These are phyloP conservation scores for Alloscopus bannaensis DNA, from an alignment of 2,888 invertebrate genomes.

Conservation along the genomic window DNA sequence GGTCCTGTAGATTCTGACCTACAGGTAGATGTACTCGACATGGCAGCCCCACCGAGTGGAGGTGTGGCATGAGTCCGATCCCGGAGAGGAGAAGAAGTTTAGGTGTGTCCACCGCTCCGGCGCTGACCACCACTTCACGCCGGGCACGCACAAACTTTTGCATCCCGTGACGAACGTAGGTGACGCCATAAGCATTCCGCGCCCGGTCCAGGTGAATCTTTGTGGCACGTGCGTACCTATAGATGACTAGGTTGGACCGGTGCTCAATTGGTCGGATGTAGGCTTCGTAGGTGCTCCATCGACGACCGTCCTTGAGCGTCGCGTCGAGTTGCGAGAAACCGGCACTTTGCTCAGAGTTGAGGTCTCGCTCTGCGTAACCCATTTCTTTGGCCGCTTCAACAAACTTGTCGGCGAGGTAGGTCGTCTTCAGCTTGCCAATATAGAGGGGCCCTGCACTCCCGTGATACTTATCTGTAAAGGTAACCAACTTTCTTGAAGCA, in stretches of 20 bases:
- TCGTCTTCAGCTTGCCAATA: constrained; percentile 57
- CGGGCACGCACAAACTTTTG: constrained; percentile 62
- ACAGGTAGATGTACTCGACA: constrained; percentile 67
- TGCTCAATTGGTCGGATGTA: constrained; percentile 61
- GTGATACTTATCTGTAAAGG: constrained; percentile 42
- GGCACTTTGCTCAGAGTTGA: constrained; percentile 64
- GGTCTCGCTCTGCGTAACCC: constrained; percentile 62
- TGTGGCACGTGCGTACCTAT: constrained; percentile 66
- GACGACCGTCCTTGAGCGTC: constrained; percentile 64
- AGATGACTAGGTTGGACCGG: constrained; percentile 65
- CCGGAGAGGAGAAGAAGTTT: constrained; percentile 69
- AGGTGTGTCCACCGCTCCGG: constrained; percentile 67
- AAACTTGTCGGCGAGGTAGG: constrained; percentile 57
- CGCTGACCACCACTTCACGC: constrained; percentile 68
- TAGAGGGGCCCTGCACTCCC: constrained; percentile 56
- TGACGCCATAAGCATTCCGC: constrained; percentile 70
- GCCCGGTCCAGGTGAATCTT: constrained; percentile 68
- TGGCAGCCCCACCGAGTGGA: constrained; percentile 56
- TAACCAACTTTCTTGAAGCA: not conserved
- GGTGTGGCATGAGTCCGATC: constrained; percentile 63
- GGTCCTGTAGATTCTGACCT: constrained; percentile 67
- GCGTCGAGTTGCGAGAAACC: constrained; percentile 67
- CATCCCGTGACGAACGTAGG: constrained; percentile 66
- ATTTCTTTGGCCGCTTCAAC: constrained; percentile 65
- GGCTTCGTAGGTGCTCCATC: constrained; percentile 65